Percentiles rank a stretch among this genome's conserved stretches.
phyloP scores from a whole-genome alignment of 2,888 invertebrate genomes.

The Calliscelio sp. region DNA sequence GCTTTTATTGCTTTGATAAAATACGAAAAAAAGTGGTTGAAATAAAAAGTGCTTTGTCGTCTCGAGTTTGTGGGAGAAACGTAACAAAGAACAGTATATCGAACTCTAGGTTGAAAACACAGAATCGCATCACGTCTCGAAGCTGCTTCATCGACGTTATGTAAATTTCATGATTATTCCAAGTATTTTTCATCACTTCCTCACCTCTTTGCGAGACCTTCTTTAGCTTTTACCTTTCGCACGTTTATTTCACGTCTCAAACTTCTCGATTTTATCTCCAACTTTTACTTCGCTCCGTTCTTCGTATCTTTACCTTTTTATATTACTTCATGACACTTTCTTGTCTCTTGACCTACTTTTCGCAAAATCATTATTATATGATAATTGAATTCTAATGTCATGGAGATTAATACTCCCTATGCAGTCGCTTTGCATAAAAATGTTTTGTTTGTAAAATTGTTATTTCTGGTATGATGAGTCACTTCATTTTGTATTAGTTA shows the following conservation, averaged over 20 bases:
- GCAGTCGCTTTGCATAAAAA: constrained; percentile 2
- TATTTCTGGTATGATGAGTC: no score
- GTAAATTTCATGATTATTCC: constrained; percentile 68
- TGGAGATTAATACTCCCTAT: constrained; percentile 28
- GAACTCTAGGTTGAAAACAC: constrained; percentile 36
- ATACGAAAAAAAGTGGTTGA: not conserved
- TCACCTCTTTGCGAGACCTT: constrained; percentile 53
- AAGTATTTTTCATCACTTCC: constrained; percentile 64
- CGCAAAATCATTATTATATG: constrained; percentile 34
- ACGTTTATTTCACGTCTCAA: constrained; percentile 46
- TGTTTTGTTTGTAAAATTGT: constrained; percentile 11
- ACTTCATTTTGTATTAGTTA: no score
- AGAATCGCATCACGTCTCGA: constrained; percentile 60
- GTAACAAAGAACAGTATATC: not conserved
- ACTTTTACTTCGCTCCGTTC: constrained; percentile 44
- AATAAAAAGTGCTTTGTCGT: not conserved
- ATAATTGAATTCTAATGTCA: constrained; percentile 47
- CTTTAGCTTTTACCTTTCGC: constrained; percentile 49
- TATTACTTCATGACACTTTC: constrained; percentile 45
- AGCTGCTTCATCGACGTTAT: constrained; percentile 68
- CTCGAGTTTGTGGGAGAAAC: not conserved
- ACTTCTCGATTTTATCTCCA: constrained; percentile 61
- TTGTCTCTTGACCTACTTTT: constrained; percentile 37
- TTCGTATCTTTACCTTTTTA: constrained; percentile 50
- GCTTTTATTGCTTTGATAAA: no score